Evolutionary conservation across 2,113 vertebrate genomes (phyloP).

Genomic region (Prietella phreatophila): DNA sequence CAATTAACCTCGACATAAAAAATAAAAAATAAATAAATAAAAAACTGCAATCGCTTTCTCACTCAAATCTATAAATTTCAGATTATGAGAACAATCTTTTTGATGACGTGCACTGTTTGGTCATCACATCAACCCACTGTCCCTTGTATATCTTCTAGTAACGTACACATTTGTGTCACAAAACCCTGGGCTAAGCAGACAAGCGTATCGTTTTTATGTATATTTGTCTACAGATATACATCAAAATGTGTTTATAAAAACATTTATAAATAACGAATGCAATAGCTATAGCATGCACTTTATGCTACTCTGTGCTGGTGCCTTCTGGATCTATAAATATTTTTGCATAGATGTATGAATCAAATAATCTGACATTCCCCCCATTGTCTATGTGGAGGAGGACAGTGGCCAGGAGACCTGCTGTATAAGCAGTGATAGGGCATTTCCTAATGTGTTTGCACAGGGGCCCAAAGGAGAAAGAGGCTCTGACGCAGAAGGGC

Average conservation of each 20-base stretch:
- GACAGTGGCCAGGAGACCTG: slow-evolving; percentile 45
- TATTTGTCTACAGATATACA: not conserved
- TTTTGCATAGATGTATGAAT: slow-evolving; percentile 27
- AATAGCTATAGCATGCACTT: not conserved
- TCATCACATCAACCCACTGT: not conserved
- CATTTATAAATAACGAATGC: too few species aligned
- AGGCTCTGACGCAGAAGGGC: slow-evolving; percentile 73
- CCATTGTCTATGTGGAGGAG: slow-evolving; percentile 41
- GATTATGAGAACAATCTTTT: not conserved
- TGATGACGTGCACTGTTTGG: not conserved
- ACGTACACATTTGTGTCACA: not conserved
- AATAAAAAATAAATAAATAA: not conserved
- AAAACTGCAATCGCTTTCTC: not conserved
- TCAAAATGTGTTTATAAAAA: too few species aligned
- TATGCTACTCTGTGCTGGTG: too few species aligned
- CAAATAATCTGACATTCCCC: slow-evolving; percentile 36
- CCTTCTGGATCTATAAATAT: not conserved
- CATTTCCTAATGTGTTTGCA: slow-evolving; percentile 77
- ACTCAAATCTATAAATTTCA: not conserved
- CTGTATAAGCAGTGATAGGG: slow-evolving; percentile 76
- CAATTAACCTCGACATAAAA: slow-evolving; percentile 15
- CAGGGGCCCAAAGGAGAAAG: slow-evolving; percentile 69
- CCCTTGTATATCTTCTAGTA: not conserved
- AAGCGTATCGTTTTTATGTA: not conserved
- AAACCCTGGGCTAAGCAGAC: not conserved